A percentile compares a stretch with the other conserved stretches of the same genome.
Evolutionary conservation across 2,113 vertebrate species (phyloP).

Genomic region (Dasyprocta punctata): DNA sequence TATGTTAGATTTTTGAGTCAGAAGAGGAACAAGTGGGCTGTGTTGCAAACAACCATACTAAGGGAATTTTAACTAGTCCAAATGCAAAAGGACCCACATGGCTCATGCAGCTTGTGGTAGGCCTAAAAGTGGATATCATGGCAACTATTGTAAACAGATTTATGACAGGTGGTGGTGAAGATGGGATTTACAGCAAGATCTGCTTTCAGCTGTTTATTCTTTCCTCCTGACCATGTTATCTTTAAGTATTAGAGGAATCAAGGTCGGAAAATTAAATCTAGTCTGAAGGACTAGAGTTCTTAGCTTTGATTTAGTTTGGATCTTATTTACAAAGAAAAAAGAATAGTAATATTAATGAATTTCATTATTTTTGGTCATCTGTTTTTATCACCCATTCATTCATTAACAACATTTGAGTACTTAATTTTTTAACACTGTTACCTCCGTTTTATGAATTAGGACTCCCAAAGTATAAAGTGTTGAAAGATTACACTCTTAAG

Average conservation of each 20-base stretch:
- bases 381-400: constrained; percentile 21
- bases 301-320: constrained; percentile 46
- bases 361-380: neutral
- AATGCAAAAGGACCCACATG: neutral
- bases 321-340: constrained; percentile 29
- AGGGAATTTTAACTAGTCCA: neutral
- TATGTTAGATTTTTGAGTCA: neutral
- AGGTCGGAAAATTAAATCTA: neutral
- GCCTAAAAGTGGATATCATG: neutral
- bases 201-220: constrained; percentile 14
- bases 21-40: neutral
- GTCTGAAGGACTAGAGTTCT: neutral
- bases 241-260: neutral
- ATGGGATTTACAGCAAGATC: neutral
- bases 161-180: neutral
- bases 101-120: neutral
- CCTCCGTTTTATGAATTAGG: neutral
- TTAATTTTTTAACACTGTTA: constrained; percentile 10
- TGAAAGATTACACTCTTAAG: neutral
- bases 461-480: neutral
- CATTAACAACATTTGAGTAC: neutral
- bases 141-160: neutral
- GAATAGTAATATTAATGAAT: neutral
- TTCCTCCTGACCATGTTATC: neutral
- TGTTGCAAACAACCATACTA: neutral